phyloP scores from a whole-genome alignment of 2,888 invertebrate genomes.

The Brenthis hecate region DNA sequence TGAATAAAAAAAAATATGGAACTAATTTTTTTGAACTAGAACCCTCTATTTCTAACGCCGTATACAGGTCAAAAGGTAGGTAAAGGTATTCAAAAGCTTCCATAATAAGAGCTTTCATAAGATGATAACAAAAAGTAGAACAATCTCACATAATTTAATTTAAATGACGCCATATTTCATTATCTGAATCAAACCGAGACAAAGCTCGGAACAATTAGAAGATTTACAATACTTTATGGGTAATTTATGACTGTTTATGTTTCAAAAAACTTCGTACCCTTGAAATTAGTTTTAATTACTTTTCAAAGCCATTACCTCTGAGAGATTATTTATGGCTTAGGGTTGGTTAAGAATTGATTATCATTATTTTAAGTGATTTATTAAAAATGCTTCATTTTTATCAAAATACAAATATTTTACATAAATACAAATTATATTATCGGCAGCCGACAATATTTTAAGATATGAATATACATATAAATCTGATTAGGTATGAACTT shows the following conservation, averaged over 20 bases:
- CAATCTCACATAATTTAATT: constrained; percentile 35
- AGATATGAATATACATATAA: too few relatives aligned
- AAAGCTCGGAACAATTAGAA: constrained; percentile 52
- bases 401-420: too few relatives aligned
- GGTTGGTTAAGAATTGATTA: constrained; percentile 16
- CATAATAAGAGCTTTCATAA: neutral
- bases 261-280: constrained; percentile 33
- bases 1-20: neutral
- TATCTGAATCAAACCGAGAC: constrained; percentile 12
- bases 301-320: constrained; percentile 31
- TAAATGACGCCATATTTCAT: constrained; percentile 41
- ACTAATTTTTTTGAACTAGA: neutral
- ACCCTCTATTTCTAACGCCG: too few relatives aligned
- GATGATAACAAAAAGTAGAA: neutral
- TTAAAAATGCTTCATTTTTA: too few relatives aligned
- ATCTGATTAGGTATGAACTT: too few relatives aligned
- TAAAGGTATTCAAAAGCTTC: neutral
- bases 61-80: too few relatives aligned
- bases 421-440: too few relatives aligned
- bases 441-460: too few relatives aligned
- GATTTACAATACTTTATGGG: constrained; percentile 57
- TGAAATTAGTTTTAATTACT: constrained; percentile 37
- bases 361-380: neutral
- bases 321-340: constrained; percentile 20
- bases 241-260: constrained; percentile 41